Base-by-base conservation (phyloP, 2,888 invertebrate species). In the Drosophila kokeensis region DNA sequence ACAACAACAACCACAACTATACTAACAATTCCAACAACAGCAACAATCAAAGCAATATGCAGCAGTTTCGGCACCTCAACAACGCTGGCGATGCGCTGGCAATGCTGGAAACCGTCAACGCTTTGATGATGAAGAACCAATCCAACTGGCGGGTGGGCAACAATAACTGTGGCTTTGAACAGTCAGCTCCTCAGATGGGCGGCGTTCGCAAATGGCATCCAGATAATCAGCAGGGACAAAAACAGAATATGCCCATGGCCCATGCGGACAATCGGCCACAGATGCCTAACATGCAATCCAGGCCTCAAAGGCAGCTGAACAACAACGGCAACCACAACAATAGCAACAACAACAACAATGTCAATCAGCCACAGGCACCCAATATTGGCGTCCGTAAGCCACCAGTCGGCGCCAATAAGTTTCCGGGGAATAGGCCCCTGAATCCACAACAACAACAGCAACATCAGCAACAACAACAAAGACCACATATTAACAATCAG, bases 81-180 rank as follows among this genome's bases (percentile, higher is more conserved):
- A 69, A 50, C 11, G 0, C 34, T 49, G 59, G 54, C 27, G 73
- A 65, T 15, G 38, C 61, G 2, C 7, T 77, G 34, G 48, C 63
- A 4, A 49, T 52, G 10, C 50, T 77, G 36, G 71, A 77, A 45
- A 74, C 78, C 2, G 64, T 75, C 18, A 79, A 65, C n/a, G 75
- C 67, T 6, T 11, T 65, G 2, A 64, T 68, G 6, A 62, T 78
- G 42, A 68, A 30, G 6, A 61, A 50, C 18, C 70, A 64, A 34
- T 59, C 77, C 24, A 70, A 67, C 42, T 79, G 75, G 79, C 79
- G 71, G 42, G 66, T 67, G 32, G 79, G 79, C 52, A 78, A 71
- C 38, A 76, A 58, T n/a, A 71, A 49, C n/a, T 53, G 38, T 13
- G 55, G 55, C n/a, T 62, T 76, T 18, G 58, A 54, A 3, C 59